phyloP scores from a whole-genome alignment of 2,113 vertebrate species.

The Motacilla alba region DNA sequence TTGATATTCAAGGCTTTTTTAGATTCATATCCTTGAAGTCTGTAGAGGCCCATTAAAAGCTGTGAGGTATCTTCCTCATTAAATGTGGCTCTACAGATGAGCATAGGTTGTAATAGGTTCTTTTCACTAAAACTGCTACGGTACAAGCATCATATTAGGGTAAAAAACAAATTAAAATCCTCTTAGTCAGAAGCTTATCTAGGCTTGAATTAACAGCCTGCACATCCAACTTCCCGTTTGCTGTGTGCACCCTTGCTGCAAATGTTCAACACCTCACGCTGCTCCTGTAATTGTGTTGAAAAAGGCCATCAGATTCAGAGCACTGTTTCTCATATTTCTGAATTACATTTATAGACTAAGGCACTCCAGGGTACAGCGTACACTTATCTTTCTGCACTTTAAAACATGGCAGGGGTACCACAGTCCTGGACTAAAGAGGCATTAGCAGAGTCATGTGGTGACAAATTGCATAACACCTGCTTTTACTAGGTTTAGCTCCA shows the following conservation, averaged over 20 bases:
- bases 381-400: constrained; percentile 32
- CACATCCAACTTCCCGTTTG: not conserved
- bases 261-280: not conserved
- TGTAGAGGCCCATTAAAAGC: not conserved
- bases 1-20: not conserved
- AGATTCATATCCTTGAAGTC: not conserved
- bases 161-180: not conserved
- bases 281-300: not conserved
- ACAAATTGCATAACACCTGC: constrained; percentile 31
- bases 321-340: constrained; percentile 29
- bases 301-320: constrained; percentile 27
- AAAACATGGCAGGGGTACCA: not conserved
- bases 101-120: not conserved
- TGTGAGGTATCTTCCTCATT: not conserved
- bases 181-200: constrained; percentile 32
- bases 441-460: constrained; percentile 14
- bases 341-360: constrained; percentile 17
- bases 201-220: not conserved
- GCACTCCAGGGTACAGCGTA: not conserved
- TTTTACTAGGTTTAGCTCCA: constrained; percentile 7
- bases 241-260: not conserved
- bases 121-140: not conserved
- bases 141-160: not conserved
- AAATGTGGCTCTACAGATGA: not conserved
- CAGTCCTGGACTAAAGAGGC: constrained; percentile 9